Base-by-base conservation (phyloP, 2,797 vertebrate genomes). In the Myiothlypis coronata region DNA sequence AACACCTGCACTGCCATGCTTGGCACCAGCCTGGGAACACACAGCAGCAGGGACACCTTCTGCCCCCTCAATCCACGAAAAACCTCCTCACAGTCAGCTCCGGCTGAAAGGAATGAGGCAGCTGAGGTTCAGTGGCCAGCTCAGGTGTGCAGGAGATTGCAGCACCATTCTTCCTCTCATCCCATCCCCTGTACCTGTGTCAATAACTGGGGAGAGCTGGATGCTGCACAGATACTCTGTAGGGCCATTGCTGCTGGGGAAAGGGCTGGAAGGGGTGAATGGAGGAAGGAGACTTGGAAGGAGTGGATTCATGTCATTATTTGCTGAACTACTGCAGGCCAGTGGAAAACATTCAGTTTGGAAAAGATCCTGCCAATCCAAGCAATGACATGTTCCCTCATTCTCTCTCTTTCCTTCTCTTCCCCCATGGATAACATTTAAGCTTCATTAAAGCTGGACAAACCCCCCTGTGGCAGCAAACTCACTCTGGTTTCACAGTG, bases 61-160 rank as follows among this genome's bases (percentile, higher is more conserved):
- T 43, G 67, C 14, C 3, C 19, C 4, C 21, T 17, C 30, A 76
- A 0, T 1, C 32, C n/a, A 3, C 0, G 0, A 71, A 44, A 88
- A 57, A 52, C 16, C 64, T 75, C 68, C 72, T 13, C 24, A 32
- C 8, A 3, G 37, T 19, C 37, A 64, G 28, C 26, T 52, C 15
- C 53, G 68, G 10, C 5, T 30, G 34, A 43, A 88, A 35, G 32
- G 6, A 75, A 53, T 20, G 17, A 60, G 26, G 60, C 59, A 35
- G 11, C 6, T 8, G 44, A 63, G 30, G 27, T 20, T 37, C 70
- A 50, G 34, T 71, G 19, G 23, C 32, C 67, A 78, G 35, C 17
- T 3, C 0, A n/a, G 68, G 9, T 1, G 1, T 41, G 39, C 55
- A 65, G 55, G 35, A 46, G 22, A 27, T 23, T 23, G 23, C 24